Percentiles rank a stretch among this genome's conserved stretches.
These are phyloP conservation scores for Venturia canescens DNA, from an alignment of 1,140 invertebrate species.

Conservation along the genomic window DNA sequence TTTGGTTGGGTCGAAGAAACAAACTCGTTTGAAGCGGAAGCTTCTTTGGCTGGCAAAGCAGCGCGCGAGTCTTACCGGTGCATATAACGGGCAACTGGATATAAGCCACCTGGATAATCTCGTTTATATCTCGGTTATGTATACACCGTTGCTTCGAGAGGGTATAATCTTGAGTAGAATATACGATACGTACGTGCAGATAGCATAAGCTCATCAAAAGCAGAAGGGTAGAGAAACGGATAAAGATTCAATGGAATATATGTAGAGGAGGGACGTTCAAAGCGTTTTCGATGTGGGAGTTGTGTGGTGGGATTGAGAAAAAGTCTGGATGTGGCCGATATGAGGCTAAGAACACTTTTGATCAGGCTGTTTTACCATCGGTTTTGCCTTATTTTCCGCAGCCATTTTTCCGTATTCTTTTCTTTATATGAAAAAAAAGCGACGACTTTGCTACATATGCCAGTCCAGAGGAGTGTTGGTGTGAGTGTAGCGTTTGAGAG, in stretches of 20 bases:
- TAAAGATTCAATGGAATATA: constrained; percentile 1
- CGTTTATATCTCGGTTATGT: neutral
- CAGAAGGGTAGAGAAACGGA: neutral
- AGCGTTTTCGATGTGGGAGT: neutral
- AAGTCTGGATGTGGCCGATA: neutral
- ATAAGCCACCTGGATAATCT: constrained; percentile 10
- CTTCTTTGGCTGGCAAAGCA: neutral
- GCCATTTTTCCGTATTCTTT: neutral
- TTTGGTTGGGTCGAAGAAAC: neutral
- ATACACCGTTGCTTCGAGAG: neutral
- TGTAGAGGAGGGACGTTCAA: neutral
- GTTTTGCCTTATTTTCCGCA: neutral
- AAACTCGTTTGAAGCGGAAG: neutral
- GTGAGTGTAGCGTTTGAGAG: neutral
- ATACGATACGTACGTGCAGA: neutral
- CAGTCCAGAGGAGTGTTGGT: neutral
- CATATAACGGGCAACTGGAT: constrained; percentile 8
- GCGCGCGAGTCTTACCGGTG: constrained; percentile 13
- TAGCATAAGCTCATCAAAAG: neutral
- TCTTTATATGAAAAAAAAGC: neutral
- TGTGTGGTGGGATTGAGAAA: neutral
- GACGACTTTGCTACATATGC: neutral
- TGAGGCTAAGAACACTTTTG: neutral
- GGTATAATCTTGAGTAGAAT: neutral
- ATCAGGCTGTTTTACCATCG: neutral